Conservation (phyloP, 2,113 vertebrate genomes). For the Leucoraja erinaceus region DNA sequence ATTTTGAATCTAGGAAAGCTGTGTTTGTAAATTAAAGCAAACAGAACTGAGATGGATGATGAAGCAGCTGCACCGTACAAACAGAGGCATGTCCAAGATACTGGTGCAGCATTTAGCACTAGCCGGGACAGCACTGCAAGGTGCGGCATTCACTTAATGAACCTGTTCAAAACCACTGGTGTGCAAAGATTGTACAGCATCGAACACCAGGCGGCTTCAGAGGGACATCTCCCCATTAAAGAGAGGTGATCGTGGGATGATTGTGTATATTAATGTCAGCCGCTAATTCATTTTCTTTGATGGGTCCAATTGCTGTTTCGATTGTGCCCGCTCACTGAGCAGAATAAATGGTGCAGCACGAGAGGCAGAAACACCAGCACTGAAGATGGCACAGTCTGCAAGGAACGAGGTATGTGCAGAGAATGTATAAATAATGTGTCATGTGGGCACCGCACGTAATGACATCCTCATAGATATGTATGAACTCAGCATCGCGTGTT, state of each 20-base stretch:
- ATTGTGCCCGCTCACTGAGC: neutral
- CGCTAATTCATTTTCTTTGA: neutral
- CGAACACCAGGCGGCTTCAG: neutral
- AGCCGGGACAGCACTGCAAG: neutral
- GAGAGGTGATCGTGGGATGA: neutral
- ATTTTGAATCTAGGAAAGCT: neutral
- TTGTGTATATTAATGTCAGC: neutral
- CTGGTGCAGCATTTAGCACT: neutral
- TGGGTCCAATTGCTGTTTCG: neutral
- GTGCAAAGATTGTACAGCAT: neutral
- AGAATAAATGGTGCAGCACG: neutral
- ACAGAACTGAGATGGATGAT: neutral
- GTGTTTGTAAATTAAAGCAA: neutral
- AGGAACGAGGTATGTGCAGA: no score
- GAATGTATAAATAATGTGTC: no score
- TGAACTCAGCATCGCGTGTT: no score
- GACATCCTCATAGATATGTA: no score
- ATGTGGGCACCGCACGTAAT: no score
- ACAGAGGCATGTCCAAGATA: neutral
- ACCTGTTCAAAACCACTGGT: neutral
- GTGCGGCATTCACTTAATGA: neutral
- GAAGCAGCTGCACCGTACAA: neutral
- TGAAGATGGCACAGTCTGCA: no score
- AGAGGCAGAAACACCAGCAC: neutral
- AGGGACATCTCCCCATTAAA: conserved; percentile 4